Conservation (phyloP, 2,797 vertebrate species). For the Liasis olivaceus region DNA sequence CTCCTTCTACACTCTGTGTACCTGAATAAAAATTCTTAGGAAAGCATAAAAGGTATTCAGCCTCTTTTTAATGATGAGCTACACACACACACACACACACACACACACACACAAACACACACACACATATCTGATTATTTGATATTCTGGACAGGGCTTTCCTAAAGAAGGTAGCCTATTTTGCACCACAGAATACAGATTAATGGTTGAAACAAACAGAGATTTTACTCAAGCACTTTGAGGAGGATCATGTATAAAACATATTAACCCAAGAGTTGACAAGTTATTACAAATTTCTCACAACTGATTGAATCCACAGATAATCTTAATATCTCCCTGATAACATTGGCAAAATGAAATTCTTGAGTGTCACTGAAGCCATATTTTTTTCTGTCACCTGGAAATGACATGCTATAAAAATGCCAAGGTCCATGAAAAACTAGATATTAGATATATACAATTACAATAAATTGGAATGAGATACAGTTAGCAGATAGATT, state of each 20-base stretch:
- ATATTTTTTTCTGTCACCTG: not conserved
- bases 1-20: not conserved
- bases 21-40: not conserved
- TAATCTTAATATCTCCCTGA: slow-evolving; percentile 26
- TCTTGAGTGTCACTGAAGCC: slow-evolving; percentile 10
- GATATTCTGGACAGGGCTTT: slow-evolving; percentile 50
- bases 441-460: slow-evolving; percentile 26
- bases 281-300: slow-evolving; percentile 48
- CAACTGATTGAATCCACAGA: slow-evolving; percentile 14
- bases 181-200: slow-evolving; percentile 40
- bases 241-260: not conserved
- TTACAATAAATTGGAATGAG: slow-evolving; percentile 2
- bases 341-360: slow-evolving; percentile 34
- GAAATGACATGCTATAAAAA: slow-evolving; percentile 1
- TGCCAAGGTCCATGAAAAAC: not conserved
- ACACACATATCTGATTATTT: not conserved
- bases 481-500: not conserved
- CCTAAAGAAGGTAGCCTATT: slow-evolving; percentile 37
- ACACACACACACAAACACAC: too few relatives aligned
- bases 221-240: slow-evolving; percentile 20
- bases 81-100: too few relatives aligned
- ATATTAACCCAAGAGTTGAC: slow-evolving; percentile 27
- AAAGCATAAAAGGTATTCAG: not conserved
- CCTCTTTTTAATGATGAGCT: not conserved
- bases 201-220: slow-evolving; percentile 54